Conservation (phyloP, 1,140 invertebrate genomes). For the Chionoecetes opilio region DNA sequence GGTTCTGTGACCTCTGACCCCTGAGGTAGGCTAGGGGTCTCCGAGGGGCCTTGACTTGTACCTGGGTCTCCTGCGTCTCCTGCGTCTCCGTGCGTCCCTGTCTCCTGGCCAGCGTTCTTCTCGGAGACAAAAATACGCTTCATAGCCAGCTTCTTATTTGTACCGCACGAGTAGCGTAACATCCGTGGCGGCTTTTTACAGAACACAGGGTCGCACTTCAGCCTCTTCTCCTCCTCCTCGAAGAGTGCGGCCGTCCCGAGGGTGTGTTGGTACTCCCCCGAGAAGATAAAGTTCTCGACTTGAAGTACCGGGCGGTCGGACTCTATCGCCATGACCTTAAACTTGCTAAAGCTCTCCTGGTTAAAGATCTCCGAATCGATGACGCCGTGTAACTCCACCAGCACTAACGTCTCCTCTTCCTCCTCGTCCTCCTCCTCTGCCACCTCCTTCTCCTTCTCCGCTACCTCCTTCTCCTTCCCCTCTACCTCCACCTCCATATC, state of each 20-base stretch:
- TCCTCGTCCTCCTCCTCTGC: conserved; percentile 60
- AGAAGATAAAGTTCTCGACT: conserved; percentile 74
- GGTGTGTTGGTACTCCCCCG: conserved; percentile 75
- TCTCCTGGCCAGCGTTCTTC: not conserved
- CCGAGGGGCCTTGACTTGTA: not conserved
- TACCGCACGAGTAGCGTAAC: conserved; percentile 72
- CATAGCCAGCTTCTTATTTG: conserved; percentile 74
- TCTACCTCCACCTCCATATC: not conserved
- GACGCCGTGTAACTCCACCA: conserved; percentile 76
- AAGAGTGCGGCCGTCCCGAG: conserved; percentile 75
- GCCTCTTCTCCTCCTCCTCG: conserved; percentile 73
- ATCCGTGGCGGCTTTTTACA: conserved; percentile 71
- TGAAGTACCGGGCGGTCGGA: conserved; percentile 73
- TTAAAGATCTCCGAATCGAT: conserved; percentile 78
- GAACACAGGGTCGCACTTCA: conserved; percentile 75
- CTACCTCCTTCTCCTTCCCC: not conserved
- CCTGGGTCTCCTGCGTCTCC: not conserved
- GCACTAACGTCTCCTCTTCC: conserved; percentile 71
- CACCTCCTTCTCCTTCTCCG: not conserved
- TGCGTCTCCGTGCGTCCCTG: not conserved
- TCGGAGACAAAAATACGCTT: conserved; percentile 75
- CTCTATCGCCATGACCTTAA: conserved; percentile 75
- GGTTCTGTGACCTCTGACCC: no score
- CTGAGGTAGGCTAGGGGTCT: no score
- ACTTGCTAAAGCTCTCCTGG: conserved; percentile 72